phyloP scores from a whole-genome alignment of 2,888 invertebrate species.

The Tachina fera region DNA sequence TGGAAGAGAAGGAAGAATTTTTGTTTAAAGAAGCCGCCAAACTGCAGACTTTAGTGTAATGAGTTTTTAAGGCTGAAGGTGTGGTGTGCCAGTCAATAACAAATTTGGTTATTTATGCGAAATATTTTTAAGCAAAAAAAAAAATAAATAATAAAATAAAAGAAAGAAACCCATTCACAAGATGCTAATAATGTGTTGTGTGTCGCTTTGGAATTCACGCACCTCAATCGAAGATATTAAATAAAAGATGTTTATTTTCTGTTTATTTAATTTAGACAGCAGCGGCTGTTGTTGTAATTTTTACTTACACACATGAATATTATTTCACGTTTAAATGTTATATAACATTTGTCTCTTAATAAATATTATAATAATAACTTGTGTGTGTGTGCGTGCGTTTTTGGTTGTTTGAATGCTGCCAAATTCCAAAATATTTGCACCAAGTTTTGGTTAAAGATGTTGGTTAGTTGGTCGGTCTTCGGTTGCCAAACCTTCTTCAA shows the following conservation, averaged over 20 bases:
- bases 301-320: conserved; percentile 41
- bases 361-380: neutral
- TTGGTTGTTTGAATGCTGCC: conserved; percentile 47
- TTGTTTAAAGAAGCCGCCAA: neutral
- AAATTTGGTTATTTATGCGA: conserved; percentile 48
- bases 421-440: conserved; percentile 58
- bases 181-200: conserved; percentile 1
- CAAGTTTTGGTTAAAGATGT: conserved; percentile 30
- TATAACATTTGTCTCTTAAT: conserved; percentile 45
- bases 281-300: neutral
- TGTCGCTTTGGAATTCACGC: conserved; percentile 29
- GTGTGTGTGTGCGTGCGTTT: neutral
- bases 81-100: conserved; percentile 48
- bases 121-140: conserved; percentile 38
- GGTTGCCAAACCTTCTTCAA: conserved; percentile 54
- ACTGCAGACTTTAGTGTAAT: neutral
- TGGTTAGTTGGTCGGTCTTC: conserved; percentile 7
- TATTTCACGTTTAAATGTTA: conserved; percentile 64
- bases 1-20: conserved; percentile 9
- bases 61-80: conserved; percentile 45
- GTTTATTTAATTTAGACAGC: conserved; percentile 1
- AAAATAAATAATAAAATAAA: neutral
- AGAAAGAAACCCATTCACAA: neutral
- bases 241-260: conserved; percentile 18
- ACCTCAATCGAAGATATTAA: conserved; percentile 45